Base-by-base conservation (phyloP, 2,797 vertebrate species). In the Alca torda region DNA sequence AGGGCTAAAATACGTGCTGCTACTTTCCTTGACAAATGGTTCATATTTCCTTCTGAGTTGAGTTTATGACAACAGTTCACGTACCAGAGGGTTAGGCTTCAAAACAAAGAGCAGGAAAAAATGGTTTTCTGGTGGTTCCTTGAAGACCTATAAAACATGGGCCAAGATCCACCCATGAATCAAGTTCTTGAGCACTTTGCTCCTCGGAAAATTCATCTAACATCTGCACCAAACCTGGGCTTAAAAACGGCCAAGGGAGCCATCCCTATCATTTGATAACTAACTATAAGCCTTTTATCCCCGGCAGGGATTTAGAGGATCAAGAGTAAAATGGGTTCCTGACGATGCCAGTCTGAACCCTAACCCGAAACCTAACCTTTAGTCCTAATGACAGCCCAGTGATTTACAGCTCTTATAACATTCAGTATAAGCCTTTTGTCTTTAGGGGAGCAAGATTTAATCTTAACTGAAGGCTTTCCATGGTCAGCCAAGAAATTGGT, bases 111-210 rank as follows among this genome's bases (percentile, higher is more conserved):
- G 74, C 64, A 77, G 23, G 56, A 45, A 80, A 90, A 94, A 90
- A 85, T 33, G 60, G 25, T 2, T 28, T 92, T 82, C 77, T 59
- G 50, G 46, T 60, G 81, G 31, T 63, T 96, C 87, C 89, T 92
- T 67, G 64, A 92, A 90, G 88, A 95, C 67, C 86, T 77, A 80
- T 94, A 95, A 96, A 97, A 80, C 10, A 12, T 8, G 46, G 78
- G 75, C 92, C 67, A 77, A 87, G 90, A 68, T 54, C 75, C 18
- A 31, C 5, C 37, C 87, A 54, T 90, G 60, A 93, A 82, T 96
- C 69, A 84, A 83, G 89, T 78, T 54, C 56, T 9, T 64, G 67
- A 59, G 70, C 16, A 57, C 45, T 87, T 28, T 41, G 64, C 20
- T 84, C 87, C 86, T 93, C 81, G 19, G 77, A 67, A 97, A 95